phyloP scores from a whole-genome alignment of 2,797 vertebrate genomes.

The Chromis chromis region DNA sequence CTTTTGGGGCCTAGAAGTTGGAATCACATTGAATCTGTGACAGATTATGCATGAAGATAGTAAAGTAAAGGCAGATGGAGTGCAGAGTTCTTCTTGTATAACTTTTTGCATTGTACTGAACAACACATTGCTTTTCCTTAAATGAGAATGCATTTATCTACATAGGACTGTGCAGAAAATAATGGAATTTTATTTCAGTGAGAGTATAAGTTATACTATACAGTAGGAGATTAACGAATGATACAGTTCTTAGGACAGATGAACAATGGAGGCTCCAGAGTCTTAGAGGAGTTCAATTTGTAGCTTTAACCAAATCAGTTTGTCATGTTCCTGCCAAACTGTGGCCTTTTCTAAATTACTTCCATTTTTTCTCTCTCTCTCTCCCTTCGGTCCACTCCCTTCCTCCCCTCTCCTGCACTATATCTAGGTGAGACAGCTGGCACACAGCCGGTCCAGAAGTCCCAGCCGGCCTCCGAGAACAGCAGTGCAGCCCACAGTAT shows the following conservation, averaged over 20 bases:
- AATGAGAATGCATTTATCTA: background rate
- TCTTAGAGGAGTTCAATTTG: conserved; percentile 17
- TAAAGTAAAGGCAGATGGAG: conserved; percentile 14
- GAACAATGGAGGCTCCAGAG: conserved; percentile 2
- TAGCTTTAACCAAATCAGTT: conserved; percentile 20
- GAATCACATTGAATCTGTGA: conserved; percentile 33
- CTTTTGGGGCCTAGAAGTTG: background rate
- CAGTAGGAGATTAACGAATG: conserved; percentile 12
- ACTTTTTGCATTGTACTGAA: conserved; percentile 4
- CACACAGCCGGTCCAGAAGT: conserved; percentile 87
- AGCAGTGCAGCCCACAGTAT: conserved; percentile 96
- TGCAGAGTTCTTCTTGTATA: conserved; percentile 7
- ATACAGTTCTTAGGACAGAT: background rate
- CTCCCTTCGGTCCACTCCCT: conserved; percentile 7
- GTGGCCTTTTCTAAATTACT: conserved; percentile 9
- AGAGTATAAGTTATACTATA: conserved; percentile 20
- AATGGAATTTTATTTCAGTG: background rate
- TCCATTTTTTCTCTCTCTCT: background rate
- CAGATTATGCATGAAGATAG: conserved; percentile 4
- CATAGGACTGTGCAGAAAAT: background rate
- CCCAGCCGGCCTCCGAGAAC: conserved; percentile 90
- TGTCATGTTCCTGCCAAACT: conserved; percentile 12
- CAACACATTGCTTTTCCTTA: background rate
- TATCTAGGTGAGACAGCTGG: conserved; percentile 85
- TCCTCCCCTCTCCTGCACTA: conserved; percentile 29